Percentiles rank a stretch among this genome's conserved stretches.
Evolutionary conservation across 2,113 vertebrate species (phyloP).

Genomic region (Myotis lucifugus): DNA sequence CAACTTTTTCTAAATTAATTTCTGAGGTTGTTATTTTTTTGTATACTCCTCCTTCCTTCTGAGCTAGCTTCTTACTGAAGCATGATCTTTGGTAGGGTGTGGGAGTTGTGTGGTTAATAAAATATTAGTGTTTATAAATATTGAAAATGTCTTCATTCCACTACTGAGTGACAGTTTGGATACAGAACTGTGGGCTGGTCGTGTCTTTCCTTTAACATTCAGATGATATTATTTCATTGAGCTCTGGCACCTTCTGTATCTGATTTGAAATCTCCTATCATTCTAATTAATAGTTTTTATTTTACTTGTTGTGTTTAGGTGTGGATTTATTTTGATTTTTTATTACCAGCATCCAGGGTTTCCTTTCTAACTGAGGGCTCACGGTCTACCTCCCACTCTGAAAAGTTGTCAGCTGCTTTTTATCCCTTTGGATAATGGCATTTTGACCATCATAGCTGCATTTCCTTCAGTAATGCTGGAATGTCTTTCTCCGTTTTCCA

Average conservation of each 20-base stretch:
- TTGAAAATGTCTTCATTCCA: not conserved
- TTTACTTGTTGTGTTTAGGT: not conserved
- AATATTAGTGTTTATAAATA: not conserved
- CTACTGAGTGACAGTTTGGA: not conserved
- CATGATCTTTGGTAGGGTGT: not conserved
- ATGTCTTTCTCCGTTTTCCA: not conserved
- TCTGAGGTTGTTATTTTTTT: not conserved
- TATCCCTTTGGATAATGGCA: not conserved
- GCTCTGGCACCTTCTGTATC: not conserved
- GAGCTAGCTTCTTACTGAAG: not conserved
- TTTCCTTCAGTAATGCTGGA: not conserved
- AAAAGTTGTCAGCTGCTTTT: fast-evolving
- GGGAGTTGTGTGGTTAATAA: not conserved
- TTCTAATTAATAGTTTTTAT: not conserved
- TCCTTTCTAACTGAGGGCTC: not conserved
- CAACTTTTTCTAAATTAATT: not conserved
- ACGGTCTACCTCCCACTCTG: not conserved
- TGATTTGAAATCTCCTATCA: not conserved
- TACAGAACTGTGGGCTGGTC: not conserved
- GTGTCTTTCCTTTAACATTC: fast-evolving
- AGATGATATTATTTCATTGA: fast-evolving
- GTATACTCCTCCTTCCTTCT: not conserved
- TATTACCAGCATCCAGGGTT: too few species aligned
- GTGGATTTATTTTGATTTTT: not conserved
- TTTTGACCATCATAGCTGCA: not conserved